Conservation (phyloP, 1,140 invertebrate species). For the Oryzaephilus surinamensis region DNA sequence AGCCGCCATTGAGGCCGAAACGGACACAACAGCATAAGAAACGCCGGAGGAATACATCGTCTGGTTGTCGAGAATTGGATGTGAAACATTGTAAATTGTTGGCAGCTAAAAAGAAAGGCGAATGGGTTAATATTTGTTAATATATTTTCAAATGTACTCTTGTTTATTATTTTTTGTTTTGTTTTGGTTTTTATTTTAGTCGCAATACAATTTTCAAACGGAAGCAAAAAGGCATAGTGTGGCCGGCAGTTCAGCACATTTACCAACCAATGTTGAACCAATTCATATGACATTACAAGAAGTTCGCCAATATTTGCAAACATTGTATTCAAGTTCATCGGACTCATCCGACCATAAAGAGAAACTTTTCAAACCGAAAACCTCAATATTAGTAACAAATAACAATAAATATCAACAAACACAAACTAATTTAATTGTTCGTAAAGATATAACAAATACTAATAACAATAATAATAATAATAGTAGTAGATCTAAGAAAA, state of each 20-base stretch:
- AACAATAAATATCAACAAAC: conserved; percentile 23
- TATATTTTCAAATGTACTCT: too few species aligned
- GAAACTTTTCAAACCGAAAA: conserved; percentile 34
- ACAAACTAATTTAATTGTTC: neutral
- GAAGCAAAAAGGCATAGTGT: conserved; percentile 42
- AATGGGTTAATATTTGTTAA: too few species aligned
- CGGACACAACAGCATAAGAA: conserved; percentile 43
- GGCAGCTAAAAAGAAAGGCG: conserved; percentile 9
- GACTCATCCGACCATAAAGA: conserved; percentile 45
- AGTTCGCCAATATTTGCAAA: conserved; percentile 70
- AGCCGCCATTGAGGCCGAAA: conserved; percentile 47
- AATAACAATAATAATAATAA: conserved; percentile 25
- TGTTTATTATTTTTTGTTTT: too few species aligned
- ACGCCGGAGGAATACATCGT: conserved; percentile 46
- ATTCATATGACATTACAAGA: conserved; percentile 79
- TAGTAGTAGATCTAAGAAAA: conserved; percentile 46
- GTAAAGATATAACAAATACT: conserved; percentile 9
- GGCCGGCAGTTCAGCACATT: conserved; percentile 39
- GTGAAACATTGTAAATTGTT: conserved; percentile 8
- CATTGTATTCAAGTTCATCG: conserved; percentile 61
- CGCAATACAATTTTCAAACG: conserved; percentile 8
- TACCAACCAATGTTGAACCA: conserved; percentile 48
- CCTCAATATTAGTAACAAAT: conserved; percentile 22
- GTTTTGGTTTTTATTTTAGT: neutral
- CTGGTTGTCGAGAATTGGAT: conserved; percentile 38